Base-by-base conservation (phyloP, 2,888 invertebrate genomes). In the Poecilus cupreus region DNA sequence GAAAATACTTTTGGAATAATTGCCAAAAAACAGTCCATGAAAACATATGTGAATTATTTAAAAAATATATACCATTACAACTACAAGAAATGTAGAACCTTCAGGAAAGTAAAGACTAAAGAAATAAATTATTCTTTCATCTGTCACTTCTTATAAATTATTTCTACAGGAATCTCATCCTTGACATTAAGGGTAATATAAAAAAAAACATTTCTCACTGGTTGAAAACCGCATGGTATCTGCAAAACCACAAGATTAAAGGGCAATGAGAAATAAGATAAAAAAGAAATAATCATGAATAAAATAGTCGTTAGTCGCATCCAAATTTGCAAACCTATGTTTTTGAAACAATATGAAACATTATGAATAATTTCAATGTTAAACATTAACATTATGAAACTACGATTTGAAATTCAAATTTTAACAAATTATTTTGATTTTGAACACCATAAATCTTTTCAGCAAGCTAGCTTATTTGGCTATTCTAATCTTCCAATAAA, bases 381-480 rank as follows among this genome's bases (percentile, higher is more conserved):
- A 72, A 11, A 8, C 22, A 46, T 43, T 68, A 18, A 43, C 22
- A 11, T 72, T 72, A 43, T 6, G 11, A 20, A 43, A 72, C 46
- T 70, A 18, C 39, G 16, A 70, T 70, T 72, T 72, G 46, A 18
- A 72, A 43, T 72, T 72, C 22, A 43, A 70, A 72, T 39, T 39
- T n/a, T 54, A 16, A 16, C 13, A 16, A 49, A 18, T 8, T 49
- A 16, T 16, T 49, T 18, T 49, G 16, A 4, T 49, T 16, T 3
- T 6, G 16, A 49, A 49, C 32, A 16, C 3, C 6, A 2, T 49
- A 49, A 49, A 0, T 18, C 18, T 16, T 32, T 32, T 32, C 4
- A 3, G 8, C 32, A 26, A 26, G 32, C n/a, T n/a, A n/a, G n/a
- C n/a, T n/a, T n/a, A n/a, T n/a, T n/a, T n/a, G n/a, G n/a, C n/a